Percentiles rank a stretch among this genome's conserved stretches.
phyloP scores from a whole-genome alignment of 2,888 invertebrate genomes.

The Athripsodes cinereus region DNA sequence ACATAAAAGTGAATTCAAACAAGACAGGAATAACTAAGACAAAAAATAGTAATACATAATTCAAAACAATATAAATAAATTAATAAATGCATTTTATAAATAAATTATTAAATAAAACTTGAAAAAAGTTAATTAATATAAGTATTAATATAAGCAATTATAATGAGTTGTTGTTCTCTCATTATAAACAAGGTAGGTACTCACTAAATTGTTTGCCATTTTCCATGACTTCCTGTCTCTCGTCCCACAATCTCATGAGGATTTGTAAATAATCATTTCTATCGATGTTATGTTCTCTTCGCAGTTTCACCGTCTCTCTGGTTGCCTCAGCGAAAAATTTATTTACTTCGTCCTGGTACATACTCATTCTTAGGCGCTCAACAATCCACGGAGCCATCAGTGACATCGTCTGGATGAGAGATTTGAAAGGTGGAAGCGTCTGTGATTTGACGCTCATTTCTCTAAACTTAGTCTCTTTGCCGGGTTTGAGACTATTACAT shows the following conservation, averaged over 20 bases:
- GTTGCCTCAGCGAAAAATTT: slow-evolving; percentile 22
- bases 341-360: slow-evolving; percentile 26
- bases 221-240: slow-evolving; percentile 16
- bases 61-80: no score
- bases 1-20: no score
- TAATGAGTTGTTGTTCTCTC: no score
- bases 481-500: slow-evolving; percentile 35
- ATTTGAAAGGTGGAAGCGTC: slow-evolving; percentile 19
- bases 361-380: slow-evolving; percentile 17
- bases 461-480: slow-evolving; percentile 34
- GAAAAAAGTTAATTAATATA: no score
- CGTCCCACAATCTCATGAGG: slow-evolving; percentile 23
- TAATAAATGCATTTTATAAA: no score
- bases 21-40: no score
- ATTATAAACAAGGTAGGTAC: not conserved
- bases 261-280: slow-evolving; percentile 25
- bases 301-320: slow-evolving; percentile 18
- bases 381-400: slow-evolving; percentile 25
- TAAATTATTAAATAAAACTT: no score
- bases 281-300: slow-evolving; percentile 11
- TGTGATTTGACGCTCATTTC: slow-evolving; percentile 30
- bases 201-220: slow-evolving; percentile 17
- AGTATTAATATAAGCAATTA: no score
- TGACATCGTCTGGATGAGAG: slow-evolving; percentile 24
- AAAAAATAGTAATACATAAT: no score